Conservation (phyloP, 2,797 vertebrate species). For the Lutra lutra region DNA sequence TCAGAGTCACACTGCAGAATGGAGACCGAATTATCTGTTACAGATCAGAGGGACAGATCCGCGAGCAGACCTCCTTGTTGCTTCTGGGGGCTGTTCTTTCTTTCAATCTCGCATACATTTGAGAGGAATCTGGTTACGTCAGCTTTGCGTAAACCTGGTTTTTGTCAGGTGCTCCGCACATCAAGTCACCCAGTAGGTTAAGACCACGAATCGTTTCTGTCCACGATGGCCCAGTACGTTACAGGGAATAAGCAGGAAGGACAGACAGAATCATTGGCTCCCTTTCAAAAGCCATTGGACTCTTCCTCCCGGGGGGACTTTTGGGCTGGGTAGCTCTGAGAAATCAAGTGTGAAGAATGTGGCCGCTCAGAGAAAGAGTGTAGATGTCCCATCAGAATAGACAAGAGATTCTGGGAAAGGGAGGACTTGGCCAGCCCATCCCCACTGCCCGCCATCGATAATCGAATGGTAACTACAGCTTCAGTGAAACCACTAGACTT, state of each 20-base stretch:
- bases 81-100: not conserved
- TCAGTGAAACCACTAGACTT: not conserved
- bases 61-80: not conserved
- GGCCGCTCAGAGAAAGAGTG: not conserved
- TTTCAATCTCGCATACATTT: not conserved
- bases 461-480: not conserved
- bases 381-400: not conserved
- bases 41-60: not conserved
- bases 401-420: not conserved
- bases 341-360: constrained; percentile 16
- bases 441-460: not conserved
- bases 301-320: constrained; percentile 56
- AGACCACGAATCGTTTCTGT: not conserved
- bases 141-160: not conserved
- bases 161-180: not conserved
- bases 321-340: constrained; percentile 2
- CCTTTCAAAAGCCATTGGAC: not conserved
- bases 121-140: not conserved
- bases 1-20: not conserved
- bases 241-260: constrained; percentile 38
- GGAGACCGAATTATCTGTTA: not conserved
- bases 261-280: constrained; percentile 23
- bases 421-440: not conserved
- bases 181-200: not conserved
- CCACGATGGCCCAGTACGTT: not conserved